These are phyloP conservation scores for Pteronura brasiliensis DNA, from an alignment of 2,113 vertebrate species.

Conservation along the genomic window DNA sequence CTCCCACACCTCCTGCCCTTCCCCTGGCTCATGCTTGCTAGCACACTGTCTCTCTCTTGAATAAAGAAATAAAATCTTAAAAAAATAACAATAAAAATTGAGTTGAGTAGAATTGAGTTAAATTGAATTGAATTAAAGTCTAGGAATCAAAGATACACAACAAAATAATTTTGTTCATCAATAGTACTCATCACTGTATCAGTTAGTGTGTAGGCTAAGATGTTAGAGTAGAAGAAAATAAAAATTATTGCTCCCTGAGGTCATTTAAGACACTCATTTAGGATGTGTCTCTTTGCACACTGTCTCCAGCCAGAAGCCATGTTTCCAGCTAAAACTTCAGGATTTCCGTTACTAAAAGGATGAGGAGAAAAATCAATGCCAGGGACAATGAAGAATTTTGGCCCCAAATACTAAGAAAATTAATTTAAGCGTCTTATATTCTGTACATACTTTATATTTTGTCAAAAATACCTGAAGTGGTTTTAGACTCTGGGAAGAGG, in stretches of 20 bases:
- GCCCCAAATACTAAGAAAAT: neutral
- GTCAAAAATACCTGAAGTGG: neutral
- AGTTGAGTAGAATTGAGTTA: neutral
- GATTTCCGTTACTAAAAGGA: neutral
- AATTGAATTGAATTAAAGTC: neutral
- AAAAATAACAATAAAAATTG: neutral
- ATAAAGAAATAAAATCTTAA: neutral
- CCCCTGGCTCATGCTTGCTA: neutral
- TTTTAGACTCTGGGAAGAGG: neutral
- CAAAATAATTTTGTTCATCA: neutral
- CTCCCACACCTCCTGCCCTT: neutral
- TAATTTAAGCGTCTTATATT: neutral
- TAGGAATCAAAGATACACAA: neutral
- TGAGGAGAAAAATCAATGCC: neutral
- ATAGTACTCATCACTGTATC: too few relatives aligned
- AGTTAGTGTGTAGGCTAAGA: neutral
- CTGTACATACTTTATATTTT: neutral
- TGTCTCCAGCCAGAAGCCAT: neutral
- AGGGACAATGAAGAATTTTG: neutral
- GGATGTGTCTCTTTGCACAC: neutral
- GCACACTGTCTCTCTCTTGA: neutral
- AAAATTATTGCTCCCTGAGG: neutral
- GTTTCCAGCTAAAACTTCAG: neutral
- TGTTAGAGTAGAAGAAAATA: neutral
- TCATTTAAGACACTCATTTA: neutral